A percentile compares a stretch with the other conserved stretches of the same genome.
phyloP scores from a whole-genome alignment of 2,113 vertebrate genomes.

The Gadus macrocephalus region DNA sequence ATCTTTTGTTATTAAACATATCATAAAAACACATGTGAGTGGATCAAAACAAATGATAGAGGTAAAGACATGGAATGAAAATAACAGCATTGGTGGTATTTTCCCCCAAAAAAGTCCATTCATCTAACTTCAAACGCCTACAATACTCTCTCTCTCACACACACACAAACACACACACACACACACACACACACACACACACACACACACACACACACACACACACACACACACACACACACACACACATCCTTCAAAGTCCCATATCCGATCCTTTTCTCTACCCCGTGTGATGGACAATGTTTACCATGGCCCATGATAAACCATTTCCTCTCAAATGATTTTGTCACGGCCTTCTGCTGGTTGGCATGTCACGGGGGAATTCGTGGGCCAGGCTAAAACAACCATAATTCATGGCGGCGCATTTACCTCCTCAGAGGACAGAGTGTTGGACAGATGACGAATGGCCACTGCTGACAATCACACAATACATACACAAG shows the following conservation, averaged over 20 bases:
- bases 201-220: too few species aligned
- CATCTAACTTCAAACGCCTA: too few species aligned
- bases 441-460: slow-evolving; percentile 88
- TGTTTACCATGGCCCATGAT: slow-evolving; percentile 66
- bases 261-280: slow-evolving; percentile 41
- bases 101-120: too few species aligned
- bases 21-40: too few species aligned
- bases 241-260: slow-evolving; percentile 25
- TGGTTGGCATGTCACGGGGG: slow-evolving; percentile 74
- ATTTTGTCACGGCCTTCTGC: slow-evolving; percentile 75
- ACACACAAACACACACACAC: not conserved
- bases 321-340: slow-evolving; percentile 71
- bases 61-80: too few species aligned
- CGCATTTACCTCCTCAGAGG: slow-evolving; percentile 88
- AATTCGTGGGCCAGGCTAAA: slow-evolving; percentile 85
- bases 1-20: too few species aligned
- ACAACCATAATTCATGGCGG: slow-evolving; percentile 86
- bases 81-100: too few species aligned
- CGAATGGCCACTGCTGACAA: slow-evolving; percentile 92
- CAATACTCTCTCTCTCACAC: too few species aligned
- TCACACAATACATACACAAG: slow-evolving; percentile 82
- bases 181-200: not conserved
- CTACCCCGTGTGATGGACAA: slow-evolving; percentile 58
- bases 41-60: too few species aligned
- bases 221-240: slow-evolving; percentile 11